Evolutionary conservation across 2,797 vertebrate genomes (phyloP), one percentile per base, ranked within the genome.

Genomic region (Crocidura indochinensis): DNA sequence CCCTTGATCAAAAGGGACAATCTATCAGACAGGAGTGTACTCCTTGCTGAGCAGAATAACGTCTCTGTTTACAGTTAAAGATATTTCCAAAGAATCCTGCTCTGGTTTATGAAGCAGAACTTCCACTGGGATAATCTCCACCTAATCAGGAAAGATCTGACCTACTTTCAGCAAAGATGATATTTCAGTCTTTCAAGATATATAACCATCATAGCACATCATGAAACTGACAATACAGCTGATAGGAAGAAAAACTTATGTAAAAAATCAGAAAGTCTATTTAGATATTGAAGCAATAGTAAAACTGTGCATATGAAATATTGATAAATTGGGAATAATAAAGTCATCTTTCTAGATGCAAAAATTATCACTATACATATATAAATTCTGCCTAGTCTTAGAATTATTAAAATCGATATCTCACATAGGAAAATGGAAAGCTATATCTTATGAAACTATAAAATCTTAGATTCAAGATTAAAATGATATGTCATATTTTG

Each of bases 231-330:
- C 19, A 79, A 4, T 67, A 95, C 44, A 17, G n/a, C 15, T 76
- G 53, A 92, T n/a, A 5, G 38, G 62, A 26, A 7, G 10, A 81
- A 79, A 76, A 38, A 10, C 31, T 56, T 69, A 67, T 47, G 84
- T 78, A 80, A 31, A 92, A 53, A 84, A 46, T 71, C 3, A 60
- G n/a, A 56, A 90, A 84, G 84, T 24, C n/a, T n/a, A n/a, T 82
- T 71, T 88, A 75, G 27, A 88, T 5, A 75, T 11, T 53, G 10
- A 80, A 84, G 88, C 46, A 53, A 53, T 7, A 78, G 44, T 47
- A 82, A 92, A 47, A 84, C 56, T 76, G 53, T 65, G 1, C 77
- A 20, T 86, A 88, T 75, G 86, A 86, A 94, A 64, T 93, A 53
- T 71, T 77, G 68, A 26, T 69, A 31, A 72, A 80, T 71, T 82